Conservation (phyloP, 2,113 vertebrate species). For the Amia ocellicauda region DNA sequence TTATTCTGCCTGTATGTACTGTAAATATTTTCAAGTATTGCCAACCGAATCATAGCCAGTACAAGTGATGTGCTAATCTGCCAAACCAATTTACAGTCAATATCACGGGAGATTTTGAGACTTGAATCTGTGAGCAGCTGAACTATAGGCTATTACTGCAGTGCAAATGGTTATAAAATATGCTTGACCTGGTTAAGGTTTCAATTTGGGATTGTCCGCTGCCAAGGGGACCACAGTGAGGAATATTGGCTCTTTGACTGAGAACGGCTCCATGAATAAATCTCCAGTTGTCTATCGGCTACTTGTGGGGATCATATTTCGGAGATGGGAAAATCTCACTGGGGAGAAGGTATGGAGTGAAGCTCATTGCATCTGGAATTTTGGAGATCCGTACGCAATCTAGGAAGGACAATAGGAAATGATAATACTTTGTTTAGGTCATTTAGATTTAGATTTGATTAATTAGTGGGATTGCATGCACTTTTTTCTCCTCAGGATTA, state of each 20-base stretch:
- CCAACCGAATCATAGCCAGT: conserved; percentile 2
- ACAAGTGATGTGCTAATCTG: conserved; percentile 11
- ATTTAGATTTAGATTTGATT: conserved; percentile 52
- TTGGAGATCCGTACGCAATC: conserved; percentile 50
- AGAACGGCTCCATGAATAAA: conserved; percentile 30
- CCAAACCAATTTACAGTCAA: no score
- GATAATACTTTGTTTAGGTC: conserved; percentile 45
- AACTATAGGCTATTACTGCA: conserved; percentile 45
- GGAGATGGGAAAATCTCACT: conserved; percentile 38
- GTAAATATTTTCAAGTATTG: conserved; percentile 12
- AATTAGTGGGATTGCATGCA: conserved; percentile 47
- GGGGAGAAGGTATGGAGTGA: conserved; percentile 37
- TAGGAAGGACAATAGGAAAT: conserved; percentile 57
- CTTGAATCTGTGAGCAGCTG: conserved; percentile 27
- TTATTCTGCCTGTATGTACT: no score
- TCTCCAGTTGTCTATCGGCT: conserved; percentile 34
- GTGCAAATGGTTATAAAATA: conserved; percentile 48
- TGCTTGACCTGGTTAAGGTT: conserved; percentile 40
- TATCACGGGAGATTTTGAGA: neutral
- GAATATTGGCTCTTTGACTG: conserved; percentile 41
- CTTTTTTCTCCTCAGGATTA: conserved; percentile 1
- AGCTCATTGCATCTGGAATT: conserved; percentile 50
- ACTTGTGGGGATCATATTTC: conserved; percentile 37
- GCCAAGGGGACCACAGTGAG: conserved; percentile 41
- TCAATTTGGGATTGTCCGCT: conserved; percentile 31